Conservation (phyloP, 2,113 vertebrate genomes). For the Eudyptes chrysolophus region DNA sequence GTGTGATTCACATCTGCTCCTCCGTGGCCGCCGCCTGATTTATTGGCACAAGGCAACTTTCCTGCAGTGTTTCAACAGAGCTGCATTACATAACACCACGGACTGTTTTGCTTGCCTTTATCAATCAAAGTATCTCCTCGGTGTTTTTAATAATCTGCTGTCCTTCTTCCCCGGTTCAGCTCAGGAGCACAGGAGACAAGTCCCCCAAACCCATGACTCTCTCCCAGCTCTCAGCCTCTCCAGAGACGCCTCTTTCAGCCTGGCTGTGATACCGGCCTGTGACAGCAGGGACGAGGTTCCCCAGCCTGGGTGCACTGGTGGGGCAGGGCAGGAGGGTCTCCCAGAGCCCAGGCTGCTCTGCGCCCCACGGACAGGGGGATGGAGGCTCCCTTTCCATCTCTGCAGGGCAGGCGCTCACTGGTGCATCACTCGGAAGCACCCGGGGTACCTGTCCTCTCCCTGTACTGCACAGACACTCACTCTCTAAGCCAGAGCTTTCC, state of each 20-base stretch:
- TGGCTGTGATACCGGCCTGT: accelerated
- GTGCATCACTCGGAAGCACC: background rate
- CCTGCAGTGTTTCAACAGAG: constrained; percentile 47
- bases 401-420: background rate
- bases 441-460: background rate
- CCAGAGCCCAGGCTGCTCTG: background rate
- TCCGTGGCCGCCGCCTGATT: constrained; percentile 28
- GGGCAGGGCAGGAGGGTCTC: background rate
- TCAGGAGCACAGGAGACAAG: accelerated
- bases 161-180: background rate
- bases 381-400: background rate
- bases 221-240: background rate
- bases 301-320: background rate
- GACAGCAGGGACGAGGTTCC: background rate
- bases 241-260: background rate
- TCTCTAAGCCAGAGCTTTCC: background rate
- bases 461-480: background rate
- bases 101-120: background rate
- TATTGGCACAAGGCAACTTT: constrained; percentile 50
- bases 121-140: background rate
- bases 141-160: background rate
- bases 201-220: accelerated
- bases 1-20: constrained; percentile 68
- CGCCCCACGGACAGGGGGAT: accelerated
- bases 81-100: constrained; percentile 11